A percentile compares a stretch with the other conserved stretches of the same genome.
These are phyloP conservation scores for Azemiops feae DNA, from an alignment of 2,113 vertebrate genomes.

Conservation along the genomic window DNA sequence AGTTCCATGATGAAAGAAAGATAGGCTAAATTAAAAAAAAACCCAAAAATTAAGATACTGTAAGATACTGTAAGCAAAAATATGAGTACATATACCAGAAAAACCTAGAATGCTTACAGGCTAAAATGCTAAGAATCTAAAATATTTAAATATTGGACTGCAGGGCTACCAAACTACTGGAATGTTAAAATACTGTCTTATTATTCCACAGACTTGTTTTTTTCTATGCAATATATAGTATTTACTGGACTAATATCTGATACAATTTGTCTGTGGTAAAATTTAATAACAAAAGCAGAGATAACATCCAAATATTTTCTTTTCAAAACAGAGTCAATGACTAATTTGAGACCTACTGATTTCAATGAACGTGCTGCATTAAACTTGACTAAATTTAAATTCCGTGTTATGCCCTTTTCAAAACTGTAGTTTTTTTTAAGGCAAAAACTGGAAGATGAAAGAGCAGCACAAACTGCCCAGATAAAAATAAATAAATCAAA, in stretches of 20 bases:
- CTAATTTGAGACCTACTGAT: neutral
- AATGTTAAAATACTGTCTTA: neutral
- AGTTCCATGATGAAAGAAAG: neutral
- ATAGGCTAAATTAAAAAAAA: neutral
- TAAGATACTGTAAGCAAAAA: neutral
- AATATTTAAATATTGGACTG: neutral
- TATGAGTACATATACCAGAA: neutral
- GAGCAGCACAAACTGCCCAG: neutral
- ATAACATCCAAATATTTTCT: constrained; percentile 27
- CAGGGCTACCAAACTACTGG: neutral
- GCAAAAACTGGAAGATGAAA: constrained; percentile 4
- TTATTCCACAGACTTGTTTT: neutral
- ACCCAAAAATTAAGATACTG: neutral
- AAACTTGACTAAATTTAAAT: neutral
- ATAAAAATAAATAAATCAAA: constrained; percentile 1
- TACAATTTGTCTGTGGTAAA: neutral
- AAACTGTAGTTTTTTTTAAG: constrained; percentile 33
- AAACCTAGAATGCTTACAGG: neutral
- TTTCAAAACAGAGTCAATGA: neutral
- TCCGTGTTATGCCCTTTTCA: constrained; percentile 12
- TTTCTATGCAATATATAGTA: neutral
- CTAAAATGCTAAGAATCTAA: neutral
- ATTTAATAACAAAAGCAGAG: constrained; percentile 10
- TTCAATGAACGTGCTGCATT: neutral
- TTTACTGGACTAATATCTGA: neutral